phyloP scores from a whole-genome alignment of 2,888 invertebrate genomes.

The Ceratothoa steindachneri region DNA sequence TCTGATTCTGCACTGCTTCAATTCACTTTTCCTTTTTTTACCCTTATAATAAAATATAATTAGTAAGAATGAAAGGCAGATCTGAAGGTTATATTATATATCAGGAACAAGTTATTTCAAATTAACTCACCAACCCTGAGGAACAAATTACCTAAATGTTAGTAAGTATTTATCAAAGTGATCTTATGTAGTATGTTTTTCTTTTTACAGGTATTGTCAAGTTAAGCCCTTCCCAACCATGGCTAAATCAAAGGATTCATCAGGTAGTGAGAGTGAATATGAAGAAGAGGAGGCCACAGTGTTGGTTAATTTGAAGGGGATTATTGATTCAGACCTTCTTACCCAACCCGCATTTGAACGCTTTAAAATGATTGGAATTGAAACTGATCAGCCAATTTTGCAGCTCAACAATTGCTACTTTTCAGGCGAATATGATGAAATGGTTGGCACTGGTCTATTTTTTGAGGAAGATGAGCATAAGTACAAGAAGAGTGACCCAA shows the following conservation, averaged over 20 bases:
- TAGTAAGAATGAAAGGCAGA: too few relatives aligned
- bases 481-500: constrained; percentile 29
- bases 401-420: constrained; percentile 38
- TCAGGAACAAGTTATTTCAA: too few relatives aligned
- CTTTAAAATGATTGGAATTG: constrained; percentile 33
- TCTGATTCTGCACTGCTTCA: too few relatives aligned
- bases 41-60: too few relatives aligned
- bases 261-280: constrained; percentile 12
- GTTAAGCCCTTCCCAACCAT: too few relatives aligned
- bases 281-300: constrained; percentile 20
- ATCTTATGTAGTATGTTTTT: too few relatives aligned
- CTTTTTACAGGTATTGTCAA: too few relatives aligned
- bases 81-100: too few relatives aligned
- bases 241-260: not conserved
- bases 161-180: too few relatives aligned
- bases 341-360: constrained; percentile 29
- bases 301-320: constrained; percentile 31
- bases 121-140: too few relatives aligned
- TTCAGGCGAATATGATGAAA: constrained; percentile 35
- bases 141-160: too few relatives aligned
- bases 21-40: too few relatives aligned
- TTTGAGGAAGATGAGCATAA: constrained; percentile 38
- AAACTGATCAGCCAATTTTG: constrained; percentile 30
- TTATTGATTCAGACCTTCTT: constrained; percentile 38
- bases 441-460: constrained; percentile 28